Evolutionary conservation across 2,797 vertebrate species (phyloP), one percentile per base, ranked within the genome.

Genomic region (Zenarchopterus dispar): DNA sequence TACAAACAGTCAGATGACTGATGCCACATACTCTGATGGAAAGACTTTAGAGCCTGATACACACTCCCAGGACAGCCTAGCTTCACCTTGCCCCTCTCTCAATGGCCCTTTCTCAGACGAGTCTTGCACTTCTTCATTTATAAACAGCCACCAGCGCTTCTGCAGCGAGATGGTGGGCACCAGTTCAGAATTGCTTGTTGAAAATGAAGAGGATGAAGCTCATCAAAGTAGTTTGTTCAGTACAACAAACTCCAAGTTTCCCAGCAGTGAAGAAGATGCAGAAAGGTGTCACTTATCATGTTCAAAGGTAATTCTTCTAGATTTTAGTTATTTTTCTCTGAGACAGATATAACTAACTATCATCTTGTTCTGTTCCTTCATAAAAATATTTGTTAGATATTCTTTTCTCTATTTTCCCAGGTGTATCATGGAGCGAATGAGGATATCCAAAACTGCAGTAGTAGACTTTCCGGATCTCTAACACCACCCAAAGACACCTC

Each of bases 391-490:
- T 28, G 28, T 41, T 2, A 39, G 2, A 19, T 11, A n/a, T 22
- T 1, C 16, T 1, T 19, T 60, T 43, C 47, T 22, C 47, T 74
- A 19, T 45, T 51, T 48, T 23, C 36, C 70, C 6, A 99, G 97
- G 93, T 91, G 60, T 91, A 90, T 76, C 91, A 91, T 82, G 93
- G 93, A 59, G 93, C 92, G 0, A 92, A 94, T 24, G 94, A 95
- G 78, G 94, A 95, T 81, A 93, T 94, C 92, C 93, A 95, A 61
- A 93, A 93, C 75, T 95, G 93, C 0, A 92, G 94, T 0, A 93
- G 93, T 0, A 93, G 93, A 89, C 93, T 86, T 80, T 91, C 91
- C 46, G 87, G 85, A 0, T 91, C 92, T 0, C 91, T 93, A 41
- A 93, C 91, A 73, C 84, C 92, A 68, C 88, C 43, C 2, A 89